phyloP scores from a whole-genome alignment of 1,140 invertebrate species.

The Parasteatoda tepidariorum region DNA sequence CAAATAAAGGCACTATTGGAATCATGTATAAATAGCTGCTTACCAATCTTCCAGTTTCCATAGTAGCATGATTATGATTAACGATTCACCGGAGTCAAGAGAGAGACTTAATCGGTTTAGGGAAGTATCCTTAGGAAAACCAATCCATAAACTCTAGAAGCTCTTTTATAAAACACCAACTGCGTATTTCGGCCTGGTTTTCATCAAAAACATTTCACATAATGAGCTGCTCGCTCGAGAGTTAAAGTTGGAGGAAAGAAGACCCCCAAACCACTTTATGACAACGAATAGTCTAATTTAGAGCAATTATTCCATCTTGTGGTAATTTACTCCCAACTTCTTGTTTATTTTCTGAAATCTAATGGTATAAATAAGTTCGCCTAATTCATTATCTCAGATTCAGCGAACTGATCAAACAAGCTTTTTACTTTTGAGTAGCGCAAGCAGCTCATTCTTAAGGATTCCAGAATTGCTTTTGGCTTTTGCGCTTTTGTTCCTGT shows the following conservation, averaged over 20 bases:
- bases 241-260: conserved; percentile 38
- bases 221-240: conserved; percentile 42
- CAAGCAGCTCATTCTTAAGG: too few relatives aligned
- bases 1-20: conserved; percentile 54
- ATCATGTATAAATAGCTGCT: conserved; percentile 53
- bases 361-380: conserved; percentile 42
- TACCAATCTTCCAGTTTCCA: conserved; percentile 52
- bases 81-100: conserved; percentile 32
- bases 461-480: too few relatives aligned
- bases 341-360: conserved; percentile 33
- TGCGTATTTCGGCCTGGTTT: conserved; percentile 50
- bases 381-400: conserved; percentile 24
- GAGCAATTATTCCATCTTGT: conserved; percentile 53
- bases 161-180: conserved; percentile 59
- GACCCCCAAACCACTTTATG: conserved; percentile 33
- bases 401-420: too few relatives aligned
- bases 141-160: conserved; percentile 56
- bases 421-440: too few relatives aligned
- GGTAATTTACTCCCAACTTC: conserved; percentile 50
- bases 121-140: conserved; percentile 57
- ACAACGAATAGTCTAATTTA: conserved; percentile 58
- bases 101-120: conserved; percentile 58
- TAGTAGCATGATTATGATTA: conserved; percentile 58
- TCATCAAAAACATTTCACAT: conserved; percentile 58
- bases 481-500: too few relatives aligned